Conservation (phyloP, 2,888 invertebrate species). For the Clistopyga incitator region DNA sequence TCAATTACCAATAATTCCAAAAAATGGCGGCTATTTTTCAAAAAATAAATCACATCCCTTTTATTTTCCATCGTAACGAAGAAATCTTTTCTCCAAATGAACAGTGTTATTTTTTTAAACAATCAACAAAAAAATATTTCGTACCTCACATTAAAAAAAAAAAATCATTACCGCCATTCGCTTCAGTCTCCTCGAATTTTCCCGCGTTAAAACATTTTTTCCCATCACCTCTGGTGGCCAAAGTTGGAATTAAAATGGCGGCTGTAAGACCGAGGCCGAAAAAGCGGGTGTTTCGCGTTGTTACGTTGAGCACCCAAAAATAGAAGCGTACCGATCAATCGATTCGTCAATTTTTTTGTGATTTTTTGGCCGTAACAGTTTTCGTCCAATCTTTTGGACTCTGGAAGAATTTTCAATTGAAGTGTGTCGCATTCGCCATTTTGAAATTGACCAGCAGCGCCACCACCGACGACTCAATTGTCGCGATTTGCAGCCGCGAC, state of each 20-base stretch:
- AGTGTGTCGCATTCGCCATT: not conserved
- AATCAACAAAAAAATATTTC: no score
- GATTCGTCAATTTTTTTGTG: no score
- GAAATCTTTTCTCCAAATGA: no score
- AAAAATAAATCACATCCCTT: no score
- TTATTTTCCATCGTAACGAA: no score
- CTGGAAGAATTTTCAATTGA: not conserved
- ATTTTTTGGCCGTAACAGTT: no score
- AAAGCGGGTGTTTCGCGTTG: not conserved
- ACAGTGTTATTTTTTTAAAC: no score
- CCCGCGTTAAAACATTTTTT: slow-evolving; percentile 1
- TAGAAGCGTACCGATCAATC: not conserved
- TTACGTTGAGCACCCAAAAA: not conserved
- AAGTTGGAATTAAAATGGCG: slow-evolving; percentile 20
- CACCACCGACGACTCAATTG: not conserved
- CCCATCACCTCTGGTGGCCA: slow-evolving; percentile 1
- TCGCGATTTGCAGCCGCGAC: not conserved
- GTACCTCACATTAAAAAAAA: not conserved
- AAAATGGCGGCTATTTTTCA: no score
- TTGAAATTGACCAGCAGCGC: slow-evolving; percentile 3
- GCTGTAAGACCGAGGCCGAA: not conserved
- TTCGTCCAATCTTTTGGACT: not conserved
- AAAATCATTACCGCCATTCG: not conserved
- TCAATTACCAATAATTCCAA: no score
- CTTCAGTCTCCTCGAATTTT: not conserved